A percentile compares a stretch with the other conserved stretches of the same genome.
These are phyloP conservation scores for Thaumatotibia leucotreta DNA, from an alignment of 1,140 invertebrate species.

Conservation along the genomic window DNA sequence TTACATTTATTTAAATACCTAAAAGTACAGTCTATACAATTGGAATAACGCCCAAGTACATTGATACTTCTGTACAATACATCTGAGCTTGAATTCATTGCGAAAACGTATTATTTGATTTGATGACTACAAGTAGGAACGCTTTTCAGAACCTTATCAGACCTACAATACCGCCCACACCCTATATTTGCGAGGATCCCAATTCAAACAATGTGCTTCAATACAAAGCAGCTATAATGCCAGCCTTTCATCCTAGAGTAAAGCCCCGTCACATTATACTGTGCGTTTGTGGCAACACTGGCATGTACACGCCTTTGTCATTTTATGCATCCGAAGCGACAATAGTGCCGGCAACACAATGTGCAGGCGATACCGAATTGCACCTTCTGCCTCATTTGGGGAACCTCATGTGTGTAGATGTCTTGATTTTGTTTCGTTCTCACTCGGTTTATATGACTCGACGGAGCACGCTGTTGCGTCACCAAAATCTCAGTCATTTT, in stretches of 20 bases:
- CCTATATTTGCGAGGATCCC: neutral
- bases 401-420: neutral
- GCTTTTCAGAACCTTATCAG: neutral
- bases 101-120: too few relatives aligned
- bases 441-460: too few relatives aligned
- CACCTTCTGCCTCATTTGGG: neutral
- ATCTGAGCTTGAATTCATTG: too few relatives aligned
- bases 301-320: neutral
- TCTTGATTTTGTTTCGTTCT: too few relatives aligned
- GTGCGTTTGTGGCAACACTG: neutral
- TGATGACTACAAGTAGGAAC: too few relatives aligned
- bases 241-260: neutral
- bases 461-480: too few relatives aligned
- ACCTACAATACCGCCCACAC: neutral
- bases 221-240: neutral
- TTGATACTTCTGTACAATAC: too few relatives aligned
- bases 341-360: neutral
- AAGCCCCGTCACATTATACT: constrained; percentile 1
- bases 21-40: too few relatives aligned
- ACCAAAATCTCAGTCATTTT: too few relatives aligned
- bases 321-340: constrained; percentile 3
- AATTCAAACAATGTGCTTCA: neutral
- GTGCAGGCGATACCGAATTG: neutral
- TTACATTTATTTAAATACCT: too few relatives aligned
- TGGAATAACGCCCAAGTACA: too few relatives aligned